A percentile compares a stretch with the other conserved stretches of the same genome.
Conservation (phyloP, 2,888 invertebrate genomes). For the Trissoscelio sp. region DNA sequence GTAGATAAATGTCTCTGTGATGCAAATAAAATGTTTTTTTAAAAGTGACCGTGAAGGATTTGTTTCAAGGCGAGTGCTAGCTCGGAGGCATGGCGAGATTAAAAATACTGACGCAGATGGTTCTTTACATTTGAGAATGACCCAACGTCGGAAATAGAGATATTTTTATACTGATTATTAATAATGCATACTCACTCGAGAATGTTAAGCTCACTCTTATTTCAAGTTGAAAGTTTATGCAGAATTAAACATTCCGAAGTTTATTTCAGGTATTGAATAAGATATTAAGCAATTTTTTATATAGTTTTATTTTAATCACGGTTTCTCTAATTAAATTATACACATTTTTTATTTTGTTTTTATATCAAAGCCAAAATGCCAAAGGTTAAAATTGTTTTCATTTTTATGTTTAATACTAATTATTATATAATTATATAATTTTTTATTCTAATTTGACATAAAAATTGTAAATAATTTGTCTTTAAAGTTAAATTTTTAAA, state of each 20-base stretch:
- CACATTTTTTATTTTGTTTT: too few species aligned
- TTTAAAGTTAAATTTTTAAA: too few species aligned
- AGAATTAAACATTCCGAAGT: slow-evolving; percentile 2
- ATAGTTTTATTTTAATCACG: too few species aligned
- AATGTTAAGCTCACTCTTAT: slow-evolving; percentile 9
- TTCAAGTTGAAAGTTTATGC: slow-evolving; percentile 9
- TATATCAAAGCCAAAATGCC: too few species aligned
- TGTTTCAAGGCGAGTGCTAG: slow-evolving; percentile 59
- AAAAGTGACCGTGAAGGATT: slow-evolving; percentile 56
- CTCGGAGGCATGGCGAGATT: slow-evolving; percentile 50
- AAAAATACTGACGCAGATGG: slow-evolving; percentile 57
- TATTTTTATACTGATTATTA: slow-evolving; percentile 49
- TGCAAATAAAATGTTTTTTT: slow-evolving; percentile 59
- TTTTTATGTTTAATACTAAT: too few species aligned
- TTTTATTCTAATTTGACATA: too few species aligned
- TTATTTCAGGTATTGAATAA: too few species aligned
- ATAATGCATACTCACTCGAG: slow-evolving; percentile 37
- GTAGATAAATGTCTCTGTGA: slow-evolving; percentile 43
- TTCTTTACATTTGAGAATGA: slow-evolving; percentile 54
- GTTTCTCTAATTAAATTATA: too few species aligned
- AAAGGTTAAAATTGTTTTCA: too few species aligned
- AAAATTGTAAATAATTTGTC: too few species aligned
- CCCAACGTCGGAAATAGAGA: slow-evolving; percentile 36
- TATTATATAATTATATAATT: too few species aligned
- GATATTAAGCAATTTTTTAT: too few species aligned